Base-by-base conservation (phyloP, 2,797 vertebrate species). In the Triplophysa yarkandensis region DNA sequence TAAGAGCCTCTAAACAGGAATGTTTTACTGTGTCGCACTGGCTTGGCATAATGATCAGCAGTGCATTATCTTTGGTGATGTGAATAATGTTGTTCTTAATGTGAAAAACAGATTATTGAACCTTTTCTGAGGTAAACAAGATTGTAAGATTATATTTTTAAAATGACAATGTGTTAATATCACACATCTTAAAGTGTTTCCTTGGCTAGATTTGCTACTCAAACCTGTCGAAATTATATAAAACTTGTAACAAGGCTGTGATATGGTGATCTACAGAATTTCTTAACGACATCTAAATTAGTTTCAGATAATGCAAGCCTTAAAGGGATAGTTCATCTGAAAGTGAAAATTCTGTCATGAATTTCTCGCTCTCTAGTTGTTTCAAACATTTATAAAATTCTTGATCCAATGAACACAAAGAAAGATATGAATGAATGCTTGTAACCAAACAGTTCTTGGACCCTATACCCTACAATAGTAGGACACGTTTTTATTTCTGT, bases 11-110 rank as follows among this genome's bases (percentile, higher is more conserved):
- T 74, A 66, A 74, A 74, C 39, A 3, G 13, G 28, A 66, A 28
- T 58, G 39, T 46, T 74, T 66, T 66, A 54, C 39, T 34, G 62
- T 44, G 62, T 74, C 43, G 50, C 61, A 64, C n/a, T 65, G 50
- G 62, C 63, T 74, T 44, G 36, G 52, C 41, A 74, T 58, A 74
- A 66, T 58, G 28, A 46, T 67, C 71, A 74, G 66, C 67, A 74
- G 52, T 46, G 52, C 21, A 58, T 66, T 39, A 30, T 74, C 50
- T 66, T 21, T 32, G 19, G 43, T 57, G 44, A 65, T 58, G 71
- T 19, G 39, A 48, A 54, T 74, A 21, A 74, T 41, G 71, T 44
- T 46, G n/a, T 32, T 27, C 66, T 27, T 74, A 64, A 74, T 27
- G 41, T 21, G 44, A 27, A 46, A 58, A 57, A 36, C 52, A 66